These are phyloP conservation scores for Megastigmus dorsalis DNA, from an alignment of 2,888 invertebrate species.

Conservation along the genomic window DNA sequence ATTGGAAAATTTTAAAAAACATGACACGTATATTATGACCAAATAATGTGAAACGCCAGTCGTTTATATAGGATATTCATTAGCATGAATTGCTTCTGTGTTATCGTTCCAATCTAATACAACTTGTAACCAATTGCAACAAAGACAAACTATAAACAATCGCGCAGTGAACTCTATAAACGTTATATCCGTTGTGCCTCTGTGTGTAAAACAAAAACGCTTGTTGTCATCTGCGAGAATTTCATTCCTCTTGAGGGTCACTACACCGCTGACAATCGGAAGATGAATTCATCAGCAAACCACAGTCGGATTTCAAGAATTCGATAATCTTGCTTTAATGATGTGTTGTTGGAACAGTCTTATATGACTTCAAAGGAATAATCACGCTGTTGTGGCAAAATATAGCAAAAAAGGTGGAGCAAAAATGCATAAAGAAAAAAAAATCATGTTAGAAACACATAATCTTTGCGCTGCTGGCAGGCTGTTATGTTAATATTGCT, in stretches of 20 bases:
- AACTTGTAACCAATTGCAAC: slow-evolving; percentile 43
- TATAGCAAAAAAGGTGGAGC: slow-evolving; percentile 44
- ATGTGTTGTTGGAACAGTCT: slow-evolving; percentile 54
- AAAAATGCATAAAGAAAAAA: slow-evolving; percentile 57
- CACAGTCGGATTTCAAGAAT: slow-evolving; percentile 40
- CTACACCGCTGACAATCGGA: slow-evolving; percentile 35
- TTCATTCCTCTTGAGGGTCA: slow-evolving; percentile 41
- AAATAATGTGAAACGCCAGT: slow-evolving; percentile 45
- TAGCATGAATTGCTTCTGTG: slow-evolving; percentile 52
- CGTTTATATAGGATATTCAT: slow-evolving; percentile 51
- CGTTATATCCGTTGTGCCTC: slow-evolving; percentile 56
- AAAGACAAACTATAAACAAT: slow-evolving; percentile 46
- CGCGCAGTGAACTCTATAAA: slow-evolving; percentile 50
- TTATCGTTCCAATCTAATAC: slow-evolving; percentile 46
- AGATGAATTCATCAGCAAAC: slow-evolving; percentile 37
- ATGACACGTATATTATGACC: slow-evolving; percentile 49
- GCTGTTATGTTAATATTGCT: slow-evolving; percentile 73
- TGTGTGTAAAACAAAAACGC: slow-evolving; percentile 53
- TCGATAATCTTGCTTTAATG: slow-evolving; percentile 52
- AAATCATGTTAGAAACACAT: slow-evolving; percentile 53
- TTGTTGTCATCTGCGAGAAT: slow-evolving; percentile 53
- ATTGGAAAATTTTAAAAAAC: slow-evolving; percentile 44
- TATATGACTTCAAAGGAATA: slow-evolving; percentile 46
- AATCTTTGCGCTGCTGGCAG: slow-evolving; percentile 72
- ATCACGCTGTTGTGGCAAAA: slow-evolving; percentile 57